These are phyloP conservation scores for Porites lobata DNA, from an alignment of 92 coral and sea anemone genomes.

Conservation along the genomic window DNA sequence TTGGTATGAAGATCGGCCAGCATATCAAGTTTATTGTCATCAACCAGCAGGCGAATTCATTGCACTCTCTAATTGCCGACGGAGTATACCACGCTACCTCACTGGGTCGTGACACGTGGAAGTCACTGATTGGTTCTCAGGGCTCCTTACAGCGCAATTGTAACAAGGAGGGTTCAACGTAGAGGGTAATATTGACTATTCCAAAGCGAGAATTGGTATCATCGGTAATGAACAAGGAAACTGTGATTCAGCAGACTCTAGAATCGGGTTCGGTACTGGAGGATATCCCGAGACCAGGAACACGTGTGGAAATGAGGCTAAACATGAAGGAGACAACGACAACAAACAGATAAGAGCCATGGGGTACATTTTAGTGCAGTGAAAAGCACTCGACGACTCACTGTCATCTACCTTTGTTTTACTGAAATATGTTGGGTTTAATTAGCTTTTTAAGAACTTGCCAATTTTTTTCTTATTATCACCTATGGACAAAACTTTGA, in stretches of 20 bases:
- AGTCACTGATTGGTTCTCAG: background rate
- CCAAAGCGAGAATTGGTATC: conserved; percentile 47
- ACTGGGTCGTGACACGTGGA: background rate
- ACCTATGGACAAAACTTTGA: too few relatives aligned
- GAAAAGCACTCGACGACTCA: background rate
- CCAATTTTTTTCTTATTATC: too few relatives aligned
- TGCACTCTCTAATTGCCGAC: background rate
- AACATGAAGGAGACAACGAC: background rate
- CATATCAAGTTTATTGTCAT: background rate
- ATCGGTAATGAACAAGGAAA: conserved; percentile 11
- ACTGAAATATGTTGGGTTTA: too few relatives aligned
- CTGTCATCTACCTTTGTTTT: background rate
- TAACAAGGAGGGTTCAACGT: background rate
- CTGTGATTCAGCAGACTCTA: conserved; percentile 13
- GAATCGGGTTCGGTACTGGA: conserved; percentile 52
- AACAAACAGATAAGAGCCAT: background rate
- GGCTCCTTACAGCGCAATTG: background rate
- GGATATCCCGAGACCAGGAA: conserved; percentile 13
- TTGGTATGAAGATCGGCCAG: background rate
- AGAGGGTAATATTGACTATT: background rate
- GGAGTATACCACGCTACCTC: background rate
- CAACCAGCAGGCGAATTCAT: background rate
- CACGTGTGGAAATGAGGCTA: conserved; percentile 54
- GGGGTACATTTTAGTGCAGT: conserved; percentile 46
- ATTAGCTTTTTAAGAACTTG: too few relatives aligned